Evolutionary conservation across 2,888 invertebrate genomes (phyloP), one percentile per base, ranked within the genome.

Genomic region (Caenorhabditis sp.): DNA sequence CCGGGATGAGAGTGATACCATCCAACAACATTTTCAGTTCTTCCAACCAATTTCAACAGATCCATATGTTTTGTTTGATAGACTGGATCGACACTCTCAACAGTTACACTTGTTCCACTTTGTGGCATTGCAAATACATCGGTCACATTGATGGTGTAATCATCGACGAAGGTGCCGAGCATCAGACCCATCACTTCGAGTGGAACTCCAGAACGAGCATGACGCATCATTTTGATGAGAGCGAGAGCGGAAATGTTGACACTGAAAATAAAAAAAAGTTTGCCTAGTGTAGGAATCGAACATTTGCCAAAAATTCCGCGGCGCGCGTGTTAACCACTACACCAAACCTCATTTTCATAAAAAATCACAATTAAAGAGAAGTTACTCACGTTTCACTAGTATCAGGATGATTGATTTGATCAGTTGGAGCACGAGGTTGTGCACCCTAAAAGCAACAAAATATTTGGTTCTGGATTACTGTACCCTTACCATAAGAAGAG

Each of bases 91-190:
- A 81, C 75, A 0, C 80, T 80, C 36, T 81, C 80, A 23, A 81
- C 80, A n/a, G 80, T 77, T 17, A 80, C 77, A 55, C 77, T 78
- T 61, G 81, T 81, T 66, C 79, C 81, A 67, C 77, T 78, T 54
- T 99, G 99, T 23, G 99, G 99, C 99, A 99, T 99, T 1, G 99
- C 99, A 90, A 99, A 99, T 1, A 99, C 99, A 90, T 99, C 99
- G 85, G 97, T 96, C 1, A 99, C 99, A 82, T 96, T 92, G 1
- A 99, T 97, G 58, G 99, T 99, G 89, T 99, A 99, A 88, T 99
- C 99, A 89, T 99, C 99, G n/a, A 99, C 97, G 90, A 99, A 99
- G 91, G 96, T 95, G 78, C 94, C 94, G 91, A 92, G 79, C 93
- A 93, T 91, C 80, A 99, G 91, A 84, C 99, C 99, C 99, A 99